phyloP scores from a whole-genome alignment of 2,113 vertebrate genomes.

The Dolichallabes microphthalmus region DNA sequence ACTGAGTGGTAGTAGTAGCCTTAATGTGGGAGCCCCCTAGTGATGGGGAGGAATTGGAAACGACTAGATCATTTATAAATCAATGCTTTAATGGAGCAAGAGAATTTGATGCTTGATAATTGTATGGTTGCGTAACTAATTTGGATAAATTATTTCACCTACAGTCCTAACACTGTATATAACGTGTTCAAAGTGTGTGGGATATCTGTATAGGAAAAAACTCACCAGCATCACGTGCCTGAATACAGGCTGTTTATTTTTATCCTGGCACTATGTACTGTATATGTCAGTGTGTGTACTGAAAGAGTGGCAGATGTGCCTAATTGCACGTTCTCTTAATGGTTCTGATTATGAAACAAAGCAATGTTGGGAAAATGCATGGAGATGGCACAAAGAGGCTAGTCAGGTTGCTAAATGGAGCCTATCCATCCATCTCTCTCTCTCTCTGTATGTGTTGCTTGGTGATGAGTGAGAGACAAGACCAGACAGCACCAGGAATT shows the following conservation, averaged over 20 bases:
- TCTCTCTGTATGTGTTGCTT: constrained; percentile 28
- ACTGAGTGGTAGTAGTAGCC: too few relatives aligned
- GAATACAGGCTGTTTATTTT: neutral
- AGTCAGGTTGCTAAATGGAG: constrained; percentile 10
- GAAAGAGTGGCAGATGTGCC: constrained; percentile 1
- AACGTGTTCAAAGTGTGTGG: neutral
- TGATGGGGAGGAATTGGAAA: too few relatives aligned
- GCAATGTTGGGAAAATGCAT: constrained; percentile 16
- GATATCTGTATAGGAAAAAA: neutral
- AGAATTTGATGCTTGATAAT: neutral
- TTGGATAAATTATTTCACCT: neutral
- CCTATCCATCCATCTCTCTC: neutral
- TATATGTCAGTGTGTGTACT: constrained; percentile 7
- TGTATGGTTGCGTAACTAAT: neutral
- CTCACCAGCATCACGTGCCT: neutral
- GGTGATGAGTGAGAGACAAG: constrained; percentile 37
- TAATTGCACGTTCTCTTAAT: constrained; percentile 41
- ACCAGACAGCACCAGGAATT: constrained; percentile 14
- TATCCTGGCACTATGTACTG: constrained; percentile 13
- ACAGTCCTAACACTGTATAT: neutral
- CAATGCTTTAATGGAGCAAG: neutral
- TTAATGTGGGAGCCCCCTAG: too few relatives aligned
- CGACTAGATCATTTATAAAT: neutral
- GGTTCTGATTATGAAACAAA: constrained; percentile 33
- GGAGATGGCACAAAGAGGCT: constrained; percentile 6